These are phyloP conservation scores for Empis stercorea DNA, from an alignment of 2,888 invertebrate species.

Conservation along the genomic window DNA sequence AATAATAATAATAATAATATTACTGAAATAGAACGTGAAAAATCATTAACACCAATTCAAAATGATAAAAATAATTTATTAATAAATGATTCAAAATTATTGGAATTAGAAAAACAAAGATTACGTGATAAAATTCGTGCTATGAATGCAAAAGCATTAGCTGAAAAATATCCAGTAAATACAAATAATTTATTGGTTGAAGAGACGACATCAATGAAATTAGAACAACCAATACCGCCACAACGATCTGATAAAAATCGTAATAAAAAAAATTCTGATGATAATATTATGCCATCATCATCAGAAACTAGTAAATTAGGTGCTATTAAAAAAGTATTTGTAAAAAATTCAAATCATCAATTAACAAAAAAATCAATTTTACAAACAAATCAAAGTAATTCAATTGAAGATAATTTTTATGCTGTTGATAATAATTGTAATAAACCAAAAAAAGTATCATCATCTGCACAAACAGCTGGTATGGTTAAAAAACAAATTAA, in stretches of 20 bases:
- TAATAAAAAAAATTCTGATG: background rate
- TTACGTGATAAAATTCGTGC: conserved; percentile 16
- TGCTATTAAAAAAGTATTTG: conserved; percentile 18
- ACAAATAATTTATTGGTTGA: background rate
- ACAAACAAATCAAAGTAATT: background rate
- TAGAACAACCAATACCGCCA: background rate
- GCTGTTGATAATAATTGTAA: background rate
- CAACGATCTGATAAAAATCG: background rate
- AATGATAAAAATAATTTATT: background rate
- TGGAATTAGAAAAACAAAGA: conserved; percentile 16
- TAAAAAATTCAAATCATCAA: conserved; percentile 7
- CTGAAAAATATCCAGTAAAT: conserved; percentile 16
- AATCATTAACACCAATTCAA: background rate
- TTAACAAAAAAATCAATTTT: background rate
- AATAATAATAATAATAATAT: background rate
- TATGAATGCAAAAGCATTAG: conserved; percentile 18
- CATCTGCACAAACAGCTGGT: conserved; percentile 44
- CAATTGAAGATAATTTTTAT: background rate
- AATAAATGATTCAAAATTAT: conserved; percentile 9
- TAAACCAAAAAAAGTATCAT: conserved; percentile 41
- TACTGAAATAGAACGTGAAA: background rate
- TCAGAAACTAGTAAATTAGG: conserved; percentile 10
- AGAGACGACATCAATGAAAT: background rate
- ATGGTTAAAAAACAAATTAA: conserved; percentile 32
- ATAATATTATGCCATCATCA: too few relatives aligned